Conservation (phyloP, 2,797 vertebrate genomes). For the Diceros bicornis region DNA sequence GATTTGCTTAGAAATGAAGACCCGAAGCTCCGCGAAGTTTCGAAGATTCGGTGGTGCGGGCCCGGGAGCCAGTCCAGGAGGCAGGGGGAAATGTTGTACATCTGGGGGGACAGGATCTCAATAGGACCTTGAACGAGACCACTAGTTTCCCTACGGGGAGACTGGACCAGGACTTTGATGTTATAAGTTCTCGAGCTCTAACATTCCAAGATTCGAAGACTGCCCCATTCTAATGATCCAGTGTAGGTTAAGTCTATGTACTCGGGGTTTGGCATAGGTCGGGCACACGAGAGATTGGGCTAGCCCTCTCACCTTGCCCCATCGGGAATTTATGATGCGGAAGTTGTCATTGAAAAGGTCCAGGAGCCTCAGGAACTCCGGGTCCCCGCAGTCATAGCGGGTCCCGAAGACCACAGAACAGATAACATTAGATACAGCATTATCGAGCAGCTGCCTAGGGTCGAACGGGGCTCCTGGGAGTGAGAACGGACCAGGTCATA, state of each 20-base stretch:
- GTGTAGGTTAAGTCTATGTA: not conserved
- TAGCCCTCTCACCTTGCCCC: constrained; percentile 84
- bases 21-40: constrained; percentile 87
- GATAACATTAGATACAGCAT: constrained; percentile 89
- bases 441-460: constrained; percentile 87
- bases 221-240: not conserved
- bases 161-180: not conserved
- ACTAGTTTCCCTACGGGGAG: not conserved
- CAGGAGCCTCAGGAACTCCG: constrained; percentile 87
- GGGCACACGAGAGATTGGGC: not conserved
- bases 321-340: constrained; percentile 83
- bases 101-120: constrained; percentile 76
- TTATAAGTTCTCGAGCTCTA: not conserved
- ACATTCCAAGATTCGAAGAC: not conserved
- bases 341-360: constrained; percentile 90
- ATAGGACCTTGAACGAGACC: not conserved
- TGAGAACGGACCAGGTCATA: not conserved
- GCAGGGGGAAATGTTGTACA: constrained; percentile 88
- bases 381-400: constrained; percentile 90
- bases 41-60: constrained; percentile 89
- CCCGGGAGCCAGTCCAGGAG: constrained; percentile 90
- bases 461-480: constrained; percentile 88
- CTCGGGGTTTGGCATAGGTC: not conserved
- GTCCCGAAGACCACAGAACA: constrained; percentile 89
- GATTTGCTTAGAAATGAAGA: constrained; percentile 88